These are phyloP conservation scores for Menidia beryllina DNA, from an alignment of 2,113 vertebrate species.

Conservation along the genomic window DNA sequence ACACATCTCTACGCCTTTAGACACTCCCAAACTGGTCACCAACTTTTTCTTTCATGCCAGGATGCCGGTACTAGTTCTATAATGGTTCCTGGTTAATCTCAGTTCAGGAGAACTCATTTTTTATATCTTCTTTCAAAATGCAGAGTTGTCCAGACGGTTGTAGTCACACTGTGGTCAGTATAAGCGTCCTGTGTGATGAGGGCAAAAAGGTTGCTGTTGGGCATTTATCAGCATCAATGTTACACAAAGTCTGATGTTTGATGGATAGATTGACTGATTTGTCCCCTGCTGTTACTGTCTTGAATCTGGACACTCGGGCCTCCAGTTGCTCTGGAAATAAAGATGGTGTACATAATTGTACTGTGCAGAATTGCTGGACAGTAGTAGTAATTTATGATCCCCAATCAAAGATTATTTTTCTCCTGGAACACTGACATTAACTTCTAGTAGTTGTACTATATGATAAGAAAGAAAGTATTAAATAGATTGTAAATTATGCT, in stretches of 20 bases:
- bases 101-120: constrained; percentile 5
- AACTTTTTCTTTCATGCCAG: constrained; percentile 4
- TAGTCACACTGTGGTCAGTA: neutral
- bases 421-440: constrained; percentile 36
- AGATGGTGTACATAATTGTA: constrained; percentile 61
- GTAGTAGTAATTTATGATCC: constrained; percentile 65
- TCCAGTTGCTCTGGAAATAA: constrained; percentile 49
- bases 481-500: constrained; percentile 23
- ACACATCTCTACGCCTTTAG: constrained; percentile 45
- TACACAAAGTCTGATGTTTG: constrained; percentile 15
- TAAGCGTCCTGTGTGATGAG: neutral
- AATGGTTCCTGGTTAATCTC: neutral
- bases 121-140: neutral
- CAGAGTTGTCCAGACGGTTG: neutral
- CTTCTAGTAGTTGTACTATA: constrained; percentile 30
- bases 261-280: constrained; percentile 10
- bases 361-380: constrained; percentile 54
- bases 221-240: constrained; percentile 3
- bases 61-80: constrained; percentile 11
- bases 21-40: constrained; percentile 10
- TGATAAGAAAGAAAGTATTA: constrained; percentile 20
- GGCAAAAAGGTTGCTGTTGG: neutral
- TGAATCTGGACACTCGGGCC: constrained; percentile 29
- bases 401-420: constrained; percentile 1
- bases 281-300: constrained; percentile 29